Conservation (phyloP, 2,888 invertebrate species). For the Ommatoiulus sabulosus region DNA sequence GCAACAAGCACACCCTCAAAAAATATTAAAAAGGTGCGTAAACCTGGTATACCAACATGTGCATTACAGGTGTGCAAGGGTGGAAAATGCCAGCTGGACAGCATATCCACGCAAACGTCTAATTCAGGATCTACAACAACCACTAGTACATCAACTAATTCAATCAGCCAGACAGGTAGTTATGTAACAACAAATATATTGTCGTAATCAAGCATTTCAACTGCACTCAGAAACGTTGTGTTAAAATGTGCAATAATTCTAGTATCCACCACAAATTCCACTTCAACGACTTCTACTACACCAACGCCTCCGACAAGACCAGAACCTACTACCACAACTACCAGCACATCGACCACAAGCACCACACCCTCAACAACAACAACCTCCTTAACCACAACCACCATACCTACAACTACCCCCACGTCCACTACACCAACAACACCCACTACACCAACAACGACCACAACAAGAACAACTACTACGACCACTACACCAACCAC, state of each 20-base stretch:
- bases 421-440: neutral
- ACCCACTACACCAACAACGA: neutral
- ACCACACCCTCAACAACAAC: neutral
- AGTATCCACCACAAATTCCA: neutral
- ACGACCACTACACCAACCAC: slow-evolving; percentile 16
- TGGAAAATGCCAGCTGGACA: neutral
- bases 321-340: neutral
- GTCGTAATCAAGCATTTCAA: no score
- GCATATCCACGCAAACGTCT: neutral
- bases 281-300: neutral
- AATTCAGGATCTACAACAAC: neutral
- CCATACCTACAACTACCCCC: neutral
- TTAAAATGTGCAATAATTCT: no score
- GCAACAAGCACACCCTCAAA: neutral
- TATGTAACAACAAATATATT: no score
- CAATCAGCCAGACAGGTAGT: no score
- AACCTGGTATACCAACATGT: neutral
- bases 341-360: neutral
- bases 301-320: neutral
- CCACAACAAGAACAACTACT: neutral
- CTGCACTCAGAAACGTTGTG: no score
- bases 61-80: neutral
- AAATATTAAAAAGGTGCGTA: neutral
- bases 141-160: neutral
- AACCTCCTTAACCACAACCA: neutral